Evolutionary conservation across 2,113 vertebrate species (phyloP), one percentile per base, ranked within the genome.

Genomic region (Fregata magnificens): DNA sequence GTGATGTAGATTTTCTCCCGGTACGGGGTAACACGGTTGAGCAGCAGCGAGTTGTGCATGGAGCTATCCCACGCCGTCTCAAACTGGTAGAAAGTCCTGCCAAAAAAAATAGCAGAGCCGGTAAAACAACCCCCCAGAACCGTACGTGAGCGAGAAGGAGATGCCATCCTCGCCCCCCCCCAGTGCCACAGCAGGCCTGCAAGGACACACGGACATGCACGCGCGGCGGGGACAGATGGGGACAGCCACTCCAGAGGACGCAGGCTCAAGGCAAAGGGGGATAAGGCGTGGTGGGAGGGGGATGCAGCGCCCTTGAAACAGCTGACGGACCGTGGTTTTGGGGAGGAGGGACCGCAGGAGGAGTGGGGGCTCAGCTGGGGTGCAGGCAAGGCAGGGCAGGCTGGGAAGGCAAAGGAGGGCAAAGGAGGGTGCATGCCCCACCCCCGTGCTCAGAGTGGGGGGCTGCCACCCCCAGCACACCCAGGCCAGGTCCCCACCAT

Each of bases 1-100:
- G 99, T 99, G 98, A 99, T 99, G 98, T 99, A 99, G 98, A 99
- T 99, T 97, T 99, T 99, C 98, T 99, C 99, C 47, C 99, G 98
- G 29, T 99, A 99, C 0, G 99, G 99, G 50, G 99, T 99, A 95
- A 99, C 99, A 25, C 99, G 98, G 97, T 99, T 99, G 76, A 99
- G 98, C 58, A 99, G 98, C 77, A 99, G 97, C 0, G 99, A 99
- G 97, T 99, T 99, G 98, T 99, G 99, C 99, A 99, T 99, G 96
- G 99, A 99, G 95, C 99, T 99, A 80, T 99, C 99, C 99, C 99
- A 99, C 26, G 99, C 99, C 0, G 99, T 98, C 95, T 99, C 99
- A 26, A 99, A 99, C 83, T 99, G 99, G 98, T 98, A 99, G 96
- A 99, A 99, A 28, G 99, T 99, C 98, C 99, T 99, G 98, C 62